A percentile compares a stretch with the other conserved stretches of the same genome.
phyloP scores from a whole-genome alignment of 2,113 vertebrate genomes.

The Psittacara wagleri region DNA sequence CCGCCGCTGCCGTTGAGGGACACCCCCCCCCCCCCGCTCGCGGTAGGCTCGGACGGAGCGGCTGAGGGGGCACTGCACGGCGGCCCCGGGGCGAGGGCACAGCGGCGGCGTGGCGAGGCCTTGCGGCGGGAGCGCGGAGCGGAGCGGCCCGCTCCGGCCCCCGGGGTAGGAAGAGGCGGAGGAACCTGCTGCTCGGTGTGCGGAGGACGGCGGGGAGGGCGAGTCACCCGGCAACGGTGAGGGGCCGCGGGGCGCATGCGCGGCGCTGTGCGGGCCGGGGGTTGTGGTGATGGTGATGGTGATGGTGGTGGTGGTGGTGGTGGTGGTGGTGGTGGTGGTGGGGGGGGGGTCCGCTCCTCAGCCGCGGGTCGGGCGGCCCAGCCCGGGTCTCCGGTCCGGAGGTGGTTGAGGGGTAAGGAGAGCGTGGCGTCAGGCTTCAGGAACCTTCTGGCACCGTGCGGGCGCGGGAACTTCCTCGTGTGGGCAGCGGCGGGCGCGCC shows the following conservation, averaged over 20 bases:
- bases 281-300: background rate
- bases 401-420: background rate
- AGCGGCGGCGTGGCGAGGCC: background rate
- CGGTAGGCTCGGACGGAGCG: background rate
- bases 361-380: background rate
- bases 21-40: background rate
- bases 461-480: constrained; percentile 23
- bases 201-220: constrained; percentile 58
- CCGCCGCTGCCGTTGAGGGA: constrained; percentile 4
- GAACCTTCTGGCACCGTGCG: constrained; percentile 3
- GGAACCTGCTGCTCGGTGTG: constrained; percentile 51
- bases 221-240: constrained; percentile 70
- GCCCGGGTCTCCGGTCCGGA: too few relatives aligned
- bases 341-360: too few relatives aligned
- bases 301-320: too few relatives aligned
- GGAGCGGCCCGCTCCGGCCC: constrained; percentile 3
- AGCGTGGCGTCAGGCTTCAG: background rate
- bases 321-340: too few relatives aligned
- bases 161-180: constrained; percentile 49
- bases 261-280: background rate
- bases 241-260: constrained; percentile 53
- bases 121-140: background rate
- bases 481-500: background rate
- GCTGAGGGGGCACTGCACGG: background rate
- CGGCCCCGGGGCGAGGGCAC: background rate